Base-by-base conservation (phyloP, 2,113 vertebrate genomes). In the Spilogale gracilis region DNA sequence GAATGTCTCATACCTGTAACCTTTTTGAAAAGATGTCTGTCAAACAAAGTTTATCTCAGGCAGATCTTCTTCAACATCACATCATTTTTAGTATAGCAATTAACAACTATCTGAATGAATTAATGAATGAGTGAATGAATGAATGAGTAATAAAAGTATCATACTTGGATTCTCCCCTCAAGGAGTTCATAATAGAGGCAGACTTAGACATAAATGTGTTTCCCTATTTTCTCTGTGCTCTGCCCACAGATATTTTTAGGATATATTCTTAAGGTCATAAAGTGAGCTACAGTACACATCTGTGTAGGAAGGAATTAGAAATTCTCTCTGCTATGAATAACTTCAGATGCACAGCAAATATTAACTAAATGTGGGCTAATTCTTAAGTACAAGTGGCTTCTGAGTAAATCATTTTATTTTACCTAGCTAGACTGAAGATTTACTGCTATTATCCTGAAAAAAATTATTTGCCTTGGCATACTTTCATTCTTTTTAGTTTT, bases 401-500 rank as follows among this genome's bases (percentile, higher is more conserved):
- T 97, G 73, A 96, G 21, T 9, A 98, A 98, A 95, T 97, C 78
- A 97, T 95, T 52, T 94, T 94, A 85, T 86, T 98, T 96, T 89
- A 90, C 54, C 82, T 74, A 98, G 27, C 48, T 97, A 94, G 97
- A 87, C 84, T 97, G 63, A 97, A 98, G 83, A 97, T 86, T 93
- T 91, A 32, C 63, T 88, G 69, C 78, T 97, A 58, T 93, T 98
- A 98, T 97, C 78, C 43, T 93, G 0, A 25, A 92, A 91, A 91
- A 89, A 67, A 58, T 56, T 85, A n/a, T 84, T 91, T 95, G 89
- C 30, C 85, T 92, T 83, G 32, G 16, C 76, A 81, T 69, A 81
- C 6, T 90, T 95, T 91, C 65, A 52, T 96, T 98, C 83, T 67
- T 97, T 97, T 97, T 67, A 58, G 2, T 6, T 73, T 98, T 96